Conservation (phyloP, 2,797 vertebrate species). For the Vireo griseus region DNA sequence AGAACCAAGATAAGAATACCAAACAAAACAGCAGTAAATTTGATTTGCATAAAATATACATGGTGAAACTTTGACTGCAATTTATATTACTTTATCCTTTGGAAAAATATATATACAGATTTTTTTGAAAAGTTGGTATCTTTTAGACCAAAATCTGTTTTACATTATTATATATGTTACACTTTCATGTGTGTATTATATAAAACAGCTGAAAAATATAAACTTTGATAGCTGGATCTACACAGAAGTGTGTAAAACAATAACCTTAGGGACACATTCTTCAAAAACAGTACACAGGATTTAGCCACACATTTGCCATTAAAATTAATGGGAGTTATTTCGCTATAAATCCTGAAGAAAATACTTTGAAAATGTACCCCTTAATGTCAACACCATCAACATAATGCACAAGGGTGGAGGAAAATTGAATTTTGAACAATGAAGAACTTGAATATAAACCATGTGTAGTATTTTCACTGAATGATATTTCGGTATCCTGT, state of each 20-base stretch:
- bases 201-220: constrained; percentile 52
- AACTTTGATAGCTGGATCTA: constrained; percentile 52
- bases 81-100: neutral
- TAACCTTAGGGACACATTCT: constrained; percentile 48
- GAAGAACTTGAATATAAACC: constrained; percentile 63
- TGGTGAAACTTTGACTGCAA: neutral
- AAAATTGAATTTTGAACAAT: constrained; percentile 64
- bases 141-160: constrained; percentile 24
- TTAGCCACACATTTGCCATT: constrained; percentile 60
- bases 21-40: constrained; percentile 33
- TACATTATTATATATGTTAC: constrained; percentile 14
- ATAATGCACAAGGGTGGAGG: constrained; percentile 16
- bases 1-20: constrained; percentile 22
- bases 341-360: constrained; percentile 58
- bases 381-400: constrained; percentile 63
- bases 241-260: constrained; percentile 54
- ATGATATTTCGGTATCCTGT: constrained; percentile 63
- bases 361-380: constrained; percentile 60
- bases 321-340: constrained; percentile 65
- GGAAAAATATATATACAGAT: neutral
- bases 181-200: constrained; percentile 35
- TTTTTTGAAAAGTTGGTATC: neutral
- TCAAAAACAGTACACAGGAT: constrained; percentile 50
- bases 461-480: constrained; percentile 52
- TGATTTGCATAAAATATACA: constrained; percentile 49